Evolutionary conservation across 2,888 invertebrate species (phyloP), one percentile per base, ranked within the genome.

Genomic region (Sesia bembeciformis): DNA sequence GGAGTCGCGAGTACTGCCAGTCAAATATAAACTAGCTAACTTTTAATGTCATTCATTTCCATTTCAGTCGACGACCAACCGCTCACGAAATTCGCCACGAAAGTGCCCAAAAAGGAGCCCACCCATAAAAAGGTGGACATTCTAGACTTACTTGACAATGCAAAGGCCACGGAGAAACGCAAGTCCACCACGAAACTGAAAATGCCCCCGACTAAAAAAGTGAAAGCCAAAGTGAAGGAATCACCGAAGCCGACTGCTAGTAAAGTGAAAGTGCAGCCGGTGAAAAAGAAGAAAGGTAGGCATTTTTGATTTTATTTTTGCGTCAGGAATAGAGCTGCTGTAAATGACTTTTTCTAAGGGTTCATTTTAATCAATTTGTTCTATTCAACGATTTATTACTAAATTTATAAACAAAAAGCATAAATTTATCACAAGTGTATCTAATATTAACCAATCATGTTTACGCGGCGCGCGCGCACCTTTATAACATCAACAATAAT

Each of bases 251-350:
- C 85, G 0, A 63, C 78, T 0, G 75, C 72, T 6, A 85, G 82
- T 59, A 86, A 86, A 58, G 60, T 68, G 1, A 51, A 68, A 5
- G 6, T 49, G 3, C 67, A 23, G 23, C 23, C 75, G 0, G 80
- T 80, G 68, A 86, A 82, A 71, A 88, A 87, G 63, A 87, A 87
- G 56, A 89, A 87, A 88, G 88, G 88, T 89, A 86, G 75, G 87
- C 78, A 63, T 70, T 60, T 3, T 6, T 42, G 61, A 63, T 59
- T 54, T 39, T 53, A 57, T 51, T 58, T 54, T 39, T 43, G 3
- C 4, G 60, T 76, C 62, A 61, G 67, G 3, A 58, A 62, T 56
- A 5, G 62, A 66, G 68, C 66, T 78, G 75, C 68, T 66, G 62
- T 77, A 70, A 23, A 23, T 23, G 23, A 23, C 23, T 23, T 23